These are phyloP conservation scores for Addax nasomaculatus DNA, from an alignment of 2,113 vertebrate species.

Conservation along the genomic window DNA sequence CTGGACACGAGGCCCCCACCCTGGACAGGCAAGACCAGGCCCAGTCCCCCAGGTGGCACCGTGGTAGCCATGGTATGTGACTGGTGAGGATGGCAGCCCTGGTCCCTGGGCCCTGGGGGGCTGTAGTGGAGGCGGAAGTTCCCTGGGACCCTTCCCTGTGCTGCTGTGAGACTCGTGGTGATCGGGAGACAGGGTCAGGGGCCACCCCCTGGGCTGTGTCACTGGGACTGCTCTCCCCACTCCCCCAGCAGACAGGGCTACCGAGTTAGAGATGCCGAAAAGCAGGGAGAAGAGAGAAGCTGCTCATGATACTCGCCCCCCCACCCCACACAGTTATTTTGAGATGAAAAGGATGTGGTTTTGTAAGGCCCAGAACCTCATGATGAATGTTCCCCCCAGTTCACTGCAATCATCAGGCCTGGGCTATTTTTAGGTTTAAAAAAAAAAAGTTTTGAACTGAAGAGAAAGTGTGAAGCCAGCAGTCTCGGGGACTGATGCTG, in stretches of 20 bases:
- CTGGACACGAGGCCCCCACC: not conserved
- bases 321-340: not conserved
- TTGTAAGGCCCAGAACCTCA: not conserved
- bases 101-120: not conserved
- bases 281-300: not conserved
- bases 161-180: not conserved
- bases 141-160: not conserved
- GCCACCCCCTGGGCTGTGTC: not conserved
- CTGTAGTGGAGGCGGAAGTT: not conserved
- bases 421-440: slow-evolving; percentile 33
- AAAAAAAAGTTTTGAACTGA: slow-evolving; percentile 30
- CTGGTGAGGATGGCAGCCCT: not conserved
- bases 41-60: not conserved
- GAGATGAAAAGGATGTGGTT: not conserved
- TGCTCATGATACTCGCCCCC: not conserved
- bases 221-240: not conserved
- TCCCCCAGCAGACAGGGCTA: not conserved
- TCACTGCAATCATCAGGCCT: not conserved
- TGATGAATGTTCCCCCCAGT: not conserved
- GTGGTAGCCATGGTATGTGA: not conserved
- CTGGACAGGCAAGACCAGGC: not conserved
- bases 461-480: slow-evolving; percentile 19
- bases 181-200: not conserved
- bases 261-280: not conserved
- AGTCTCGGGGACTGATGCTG: not conserved